Conservation (phyloP, 2,888 invertebrate genomes). For the Salpingus planirostris region DNA sequence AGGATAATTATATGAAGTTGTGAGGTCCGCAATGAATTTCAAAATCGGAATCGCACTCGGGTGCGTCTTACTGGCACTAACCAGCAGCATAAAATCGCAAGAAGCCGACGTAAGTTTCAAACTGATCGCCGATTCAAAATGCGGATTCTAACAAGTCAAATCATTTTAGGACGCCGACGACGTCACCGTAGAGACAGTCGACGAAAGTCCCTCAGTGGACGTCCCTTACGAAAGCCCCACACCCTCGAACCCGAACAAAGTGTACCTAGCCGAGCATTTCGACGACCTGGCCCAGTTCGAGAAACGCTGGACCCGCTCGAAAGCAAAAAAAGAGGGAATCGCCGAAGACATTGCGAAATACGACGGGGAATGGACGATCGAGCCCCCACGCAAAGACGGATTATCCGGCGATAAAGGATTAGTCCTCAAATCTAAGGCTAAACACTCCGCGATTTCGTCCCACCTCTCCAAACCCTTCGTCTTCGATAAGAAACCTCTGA, state of each 20-base stretch:
- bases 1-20: too few species aligned
- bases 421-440: conserved; percentile 87
- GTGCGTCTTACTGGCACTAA: too few species aligned
- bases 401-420: conserved; percentile 75
- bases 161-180: conserved; percentile 22
- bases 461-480: conserved; percentile 69
- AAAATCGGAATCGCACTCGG: too few species aligned
- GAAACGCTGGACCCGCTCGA: conserved; percentile 76
- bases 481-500: conserved; percentile 71
- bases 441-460: conserved; percentile 89
- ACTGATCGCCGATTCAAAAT: background rate
- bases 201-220: conserved; percentile 33
- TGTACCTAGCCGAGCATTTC: conserved; percentile 79
- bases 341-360: conserved; percentile 92
- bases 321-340: conserved; percentile 80
- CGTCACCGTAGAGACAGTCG: conserved; percentile 30
- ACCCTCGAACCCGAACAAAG: conserved; percentile 49
- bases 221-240: conserved; percentile 64
- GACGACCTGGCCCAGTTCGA: conserved; percentile 65
- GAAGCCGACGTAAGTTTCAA: too few species aligned
- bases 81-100: too few species aligned
- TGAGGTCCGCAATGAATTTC: too few species aligned
- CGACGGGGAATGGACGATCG: conserved; percentile 76
- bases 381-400: conserved; percentile 66
- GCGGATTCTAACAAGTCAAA: background rate